Evolutionary conservation across 2,888 invertebrate species (phyloP).

Genomic region (Elysia crispata): DNA sequence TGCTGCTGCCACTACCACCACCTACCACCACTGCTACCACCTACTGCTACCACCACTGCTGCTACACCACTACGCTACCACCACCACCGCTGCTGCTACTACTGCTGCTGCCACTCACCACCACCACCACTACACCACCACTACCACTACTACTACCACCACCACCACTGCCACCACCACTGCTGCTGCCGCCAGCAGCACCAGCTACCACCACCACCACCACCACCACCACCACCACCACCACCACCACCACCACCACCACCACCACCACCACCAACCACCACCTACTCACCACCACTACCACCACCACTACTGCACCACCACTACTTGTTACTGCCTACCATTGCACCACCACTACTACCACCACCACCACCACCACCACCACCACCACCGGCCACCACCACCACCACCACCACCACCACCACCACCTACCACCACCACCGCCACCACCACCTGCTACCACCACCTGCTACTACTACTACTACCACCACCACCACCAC

Average conservation of each 20-base stretch:
- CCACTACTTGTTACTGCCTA: too few relatives aligned
- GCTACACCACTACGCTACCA: neutral
- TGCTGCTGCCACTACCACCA: too few relatives aligned
- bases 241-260: neutral
- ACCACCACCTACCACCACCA: neutral
- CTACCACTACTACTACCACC: too few relatives aligned
- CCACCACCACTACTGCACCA: constrained; percentile 1
- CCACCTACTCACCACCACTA: neutral
- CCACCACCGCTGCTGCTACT: too few relatives aligned
- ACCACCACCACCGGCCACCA: too few relatives aligned
- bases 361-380: neutral
- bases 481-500: neutral
- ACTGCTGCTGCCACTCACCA: too few relatives aligned
- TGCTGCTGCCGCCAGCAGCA: too few relatives aligned
- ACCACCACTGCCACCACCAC: too few relatives aligned
- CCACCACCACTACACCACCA: too few relatives aligned
- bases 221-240: neutral
- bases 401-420: neutral
- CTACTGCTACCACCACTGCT: too few relatives aligned
- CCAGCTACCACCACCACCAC: neutral
- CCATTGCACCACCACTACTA: constrained; percentile 3
- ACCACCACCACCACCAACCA: neutral
- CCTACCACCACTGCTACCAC: too few relatives aligned
- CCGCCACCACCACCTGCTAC: neutral
- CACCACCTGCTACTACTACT: too few relatives aligned